Conservation (phyloP, 2,797 vertebrate species). For the Sorex maritimensis region DNA sequence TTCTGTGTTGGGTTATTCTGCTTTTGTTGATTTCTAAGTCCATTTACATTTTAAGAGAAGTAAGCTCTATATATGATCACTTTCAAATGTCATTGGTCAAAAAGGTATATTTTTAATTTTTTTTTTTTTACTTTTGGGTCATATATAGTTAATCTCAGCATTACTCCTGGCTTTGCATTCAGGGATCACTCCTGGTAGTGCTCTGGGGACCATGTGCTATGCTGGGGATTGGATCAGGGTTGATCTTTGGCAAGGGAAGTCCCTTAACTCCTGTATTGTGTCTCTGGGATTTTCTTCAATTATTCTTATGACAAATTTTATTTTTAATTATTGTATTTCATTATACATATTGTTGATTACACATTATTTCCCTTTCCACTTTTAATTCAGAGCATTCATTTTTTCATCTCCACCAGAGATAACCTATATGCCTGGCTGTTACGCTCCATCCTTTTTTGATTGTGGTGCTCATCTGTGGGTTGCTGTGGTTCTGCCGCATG, state of each 20-base stretch:
- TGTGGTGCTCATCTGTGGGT: too few species aligned
- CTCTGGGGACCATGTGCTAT: too few species aligned
- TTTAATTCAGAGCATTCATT: not conserved
- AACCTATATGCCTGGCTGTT: not conserved
- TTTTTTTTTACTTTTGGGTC: too few species aligned
- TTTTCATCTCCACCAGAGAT: too few species aligned
- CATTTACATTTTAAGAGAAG: constrained; percentile 11
- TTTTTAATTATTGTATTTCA: not conserved
- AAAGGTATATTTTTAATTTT: not conserved
- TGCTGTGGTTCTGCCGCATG: too few species aligned
- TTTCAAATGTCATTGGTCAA: not conserved
- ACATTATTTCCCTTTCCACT: not conserved
- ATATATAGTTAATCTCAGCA: too few species aligned
- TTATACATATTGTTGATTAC: constrained; percentile 12
- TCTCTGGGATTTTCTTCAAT: not conserved
- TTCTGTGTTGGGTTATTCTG: not conserved
- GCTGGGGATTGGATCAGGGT: too few species aligned
- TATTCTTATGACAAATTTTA: not conserved
- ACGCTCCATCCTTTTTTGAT: not conserved
- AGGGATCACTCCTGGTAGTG: too few species aligned
- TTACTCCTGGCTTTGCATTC: too few species aligned
- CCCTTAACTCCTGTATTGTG: too few species aligned
- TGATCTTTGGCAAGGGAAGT: too few species aligned
- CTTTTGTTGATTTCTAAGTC: not conserved
- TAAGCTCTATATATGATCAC: not conserved